Evolutionary conservation across 2,113 vertebrate genomes (phyloP), one percentile per base, ranked within the genome.

Genomic region (Psittacus erithacus): DNA sequence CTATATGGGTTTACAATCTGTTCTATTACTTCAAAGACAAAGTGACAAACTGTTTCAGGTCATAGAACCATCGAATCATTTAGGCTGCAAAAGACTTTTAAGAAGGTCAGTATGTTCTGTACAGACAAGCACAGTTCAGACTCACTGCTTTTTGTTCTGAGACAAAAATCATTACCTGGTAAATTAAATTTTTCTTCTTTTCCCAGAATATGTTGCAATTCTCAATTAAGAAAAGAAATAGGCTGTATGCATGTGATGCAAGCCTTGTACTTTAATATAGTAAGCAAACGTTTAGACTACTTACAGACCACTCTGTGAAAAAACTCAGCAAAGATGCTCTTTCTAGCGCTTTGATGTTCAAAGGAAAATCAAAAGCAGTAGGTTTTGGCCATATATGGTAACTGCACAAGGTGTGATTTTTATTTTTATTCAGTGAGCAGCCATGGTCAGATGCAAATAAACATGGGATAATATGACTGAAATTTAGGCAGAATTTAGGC

Each of bases 261-360:
- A 95, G 85, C 41, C 17, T 67, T 96, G 94, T 97, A 96, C 96
- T 97, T 97, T 82, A 96, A 97, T 82, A 95, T 39, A 92, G 89
- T 95, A 97, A 95, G 97, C 90, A 97, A 97, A 97, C 64, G 91
- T 97, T 96, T 94, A 86, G 95, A 97, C 88, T 97, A 97, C 96
- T 97, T 97, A 98, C 93, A 97, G 97, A 97, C 96, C 96, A 97
- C 93, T 91, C 97, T 93, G 97, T 93, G 92, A 91, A 96, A 97
- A 93, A 95, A 95, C 80, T 97, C 88, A 83, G 90, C 74, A 88
- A 98, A 97, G 96, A 98, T 96, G 92, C 94, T 97, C 90, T 86
- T 83, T 96, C 84, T 78, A 97, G 94, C 83, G 91, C 93, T 97
- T 97, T 97, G 93, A 97, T 97, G 94, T 94, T 91, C 60, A 64